phyloP scores from a whole-genome alignment of 2,797 vertebrate genomes.

The Cyclopterus lumpus region DNA sequence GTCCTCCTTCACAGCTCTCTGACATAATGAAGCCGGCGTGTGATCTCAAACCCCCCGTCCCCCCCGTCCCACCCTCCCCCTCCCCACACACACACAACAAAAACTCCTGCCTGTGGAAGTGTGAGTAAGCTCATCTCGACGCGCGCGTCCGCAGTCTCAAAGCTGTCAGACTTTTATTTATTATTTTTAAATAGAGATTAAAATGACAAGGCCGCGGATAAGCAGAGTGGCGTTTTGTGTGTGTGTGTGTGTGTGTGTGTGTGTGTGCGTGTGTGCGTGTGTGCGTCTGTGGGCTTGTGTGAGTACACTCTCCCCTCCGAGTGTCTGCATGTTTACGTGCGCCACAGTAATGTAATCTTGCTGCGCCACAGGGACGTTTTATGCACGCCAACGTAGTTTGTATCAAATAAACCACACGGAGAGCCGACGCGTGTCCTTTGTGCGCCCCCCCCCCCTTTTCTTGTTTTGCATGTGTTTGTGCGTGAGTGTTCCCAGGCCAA shows the following conservation, averaged over 20 bases:
- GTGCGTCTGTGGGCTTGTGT: neutral
- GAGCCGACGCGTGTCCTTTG: conserved; percentile 58
- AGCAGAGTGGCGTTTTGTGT: conserved; percentile 18
- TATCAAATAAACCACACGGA: conserved; percentile 55
- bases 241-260: conserved; percentile 11
- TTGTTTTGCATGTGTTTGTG: conserved; percentile 44
- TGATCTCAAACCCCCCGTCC: no score
- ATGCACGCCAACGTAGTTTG: conserved; percentile 52
- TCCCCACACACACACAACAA: conserved; percentile 2
- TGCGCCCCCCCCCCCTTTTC: neutral
- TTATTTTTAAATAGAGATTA: conserved; percentile 51
- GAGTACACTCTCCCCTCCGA: conserved; percentile 32
- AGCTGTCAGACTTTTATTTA: conserved; percentile 23
- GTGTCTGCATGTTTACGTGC: conserved; percentile 70
- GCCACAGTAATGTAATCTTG: conserved; percentile 64
- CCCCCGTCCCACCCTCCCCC: no score
- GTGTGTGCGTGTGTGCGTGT: conserved; percentile 18
- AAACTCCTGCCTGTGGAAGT: conserved; percentile 26
- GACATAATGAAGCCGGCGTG: conserved; percentile 68
- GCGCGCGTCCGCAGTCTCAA: conserved; percentile 33
- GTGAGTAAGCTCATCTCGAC: conserved; percentile 41
- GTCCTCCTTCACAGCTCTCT: conserved; percentile 64
- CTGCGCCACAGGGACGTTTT: conserved; percentile 55
- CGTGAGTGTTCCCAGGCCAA: conserved; percentile 34
- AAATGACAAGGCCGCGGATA: conserved; percentile 60